Conservation (phyloP, 2,888 invertebrate species). For the Drosophila mettleri region DNA sequence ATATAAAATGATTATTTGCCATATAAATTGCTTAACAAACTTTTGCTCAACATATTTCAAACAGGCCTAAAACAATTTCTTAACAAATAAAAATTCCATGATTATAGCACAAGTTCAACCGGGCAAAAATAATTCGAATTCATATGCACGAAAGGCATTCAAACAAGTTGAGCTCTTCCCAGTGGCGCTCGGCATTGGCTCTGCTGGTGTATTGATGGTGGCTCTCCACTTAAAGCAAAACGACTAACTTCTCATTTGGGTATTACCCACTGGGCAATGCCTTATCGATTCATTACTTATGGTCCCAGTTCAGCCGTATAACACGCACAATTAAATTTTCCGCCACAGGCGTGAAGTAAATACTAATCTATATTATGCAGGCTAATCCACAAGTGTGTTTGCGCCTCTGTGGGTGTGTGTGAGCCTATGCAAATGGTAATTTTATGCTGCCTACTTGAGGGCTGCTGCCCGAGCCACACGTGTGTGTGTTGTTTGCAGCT, state of each 20-base stretch:
- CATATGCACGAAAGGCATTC: slow-evolving; percentile 29
- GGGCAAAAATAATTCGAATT: slow-evolving; percentile 20
- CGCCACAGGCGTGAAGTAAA: slow-evolving; percentile 48
- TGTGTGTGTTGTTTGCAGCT: slow-evolving; percentile 17
- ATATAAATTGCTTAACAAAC: slow-evolving; percentile 25
- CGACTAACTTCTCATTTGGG: slow-evolving; percentile 32
- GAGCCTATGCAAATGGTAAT: slow-evolving; percentile 54
- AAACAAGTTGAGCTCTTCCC: slow-evolving; percentile 16
- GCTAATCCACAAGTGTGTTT: slow-evolving; percentile 44
- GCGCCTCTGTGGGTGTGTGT: slow-evolving; percentile 16
- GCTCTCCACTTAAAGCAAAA: neutral
- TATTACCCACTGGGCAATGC: slow-evolving; percentile 24
- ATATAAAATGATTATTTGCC: neutral
- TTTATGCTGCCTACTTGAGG: slow-evolving; percentile 53
- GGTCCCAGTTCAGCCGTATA: slow-evolving; percentile 1
- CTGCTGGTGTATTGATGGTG: neutral
- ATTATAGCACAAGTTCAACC: slow-evolving; percentile 29
- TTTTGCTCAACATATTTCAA: slow-evolving; percentile 20
- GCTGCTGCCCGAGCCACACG: slow-evolving; percentile 25
- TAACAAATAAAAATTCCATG: slow-evolving; percentile 18
- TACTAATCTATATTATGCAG: slow-evolving; percentile 58
- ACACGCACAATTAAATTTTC: slow-evolving; percentile 69
- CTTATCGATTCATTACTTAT: slow-evolving; percentile 56
- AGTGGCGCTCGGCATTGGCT: neutral
- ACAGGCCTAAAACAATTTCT: slow-evolving; percentile 40